Percentiles rank a stretch among this genome's conserved stretches.
Conservation (phyloP, 2,797 vertebrate genomes). For the Astyanax mexicanus region DNA sequence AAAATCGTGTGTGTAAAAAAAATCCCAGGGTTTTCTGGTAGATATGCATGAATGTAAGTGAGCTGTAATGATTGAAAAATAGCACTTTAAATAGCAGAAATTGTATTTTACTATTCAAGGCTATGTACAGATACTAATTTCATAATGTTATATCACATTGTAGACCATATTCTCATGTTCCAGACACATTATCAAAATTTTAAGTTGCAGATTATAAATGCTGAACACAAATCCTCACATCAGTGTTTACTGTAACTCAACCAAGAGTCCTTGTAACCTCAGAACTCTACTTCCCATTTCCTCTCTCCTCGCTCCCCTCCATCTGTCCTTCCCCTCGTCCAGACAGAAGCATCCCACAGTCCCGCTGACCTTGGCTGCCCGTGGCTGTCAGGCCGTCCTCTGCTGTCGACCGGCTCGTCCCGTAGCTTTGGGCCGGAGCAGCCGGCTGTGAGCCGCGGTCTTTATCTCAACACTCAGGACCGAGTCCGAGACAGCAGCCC, state of each 20-base stretch:
- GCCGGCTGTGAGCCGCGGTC: background rate
- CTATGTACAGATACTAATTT: too few relatives aligned
- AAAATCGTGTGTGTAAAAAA: too few relatives aligned
- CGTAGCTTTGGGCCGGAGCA: background rate
- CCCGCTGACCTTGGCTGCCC: conserved; percentile 27
- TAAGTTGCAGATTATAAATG: too few relatives aligned
- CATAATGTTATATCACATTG: too few relatives aligned
- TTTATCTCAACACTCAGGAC: background rate
- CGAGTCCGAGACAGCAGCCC: background rate
- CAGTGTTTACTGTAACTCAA: background rate
- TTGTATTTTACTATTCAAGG: too few relatives aligned
- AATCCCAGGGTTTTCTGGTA: too few relatives aligned
- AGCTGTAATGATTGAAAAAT: too few relatives aligned
- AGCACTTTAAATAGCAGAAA: too few relatives aligned
- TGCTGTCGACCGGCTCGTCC: background rate
- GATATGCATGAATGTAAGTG: too few relatives aligned
- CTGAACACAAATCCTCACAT: too few relatives aligned
- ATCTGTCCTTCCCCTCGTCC: conserved; percentile 10
- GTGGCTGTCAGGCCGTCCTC: conserved; percentile 12
- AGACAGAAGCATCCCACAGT: conserved; percentile 24
- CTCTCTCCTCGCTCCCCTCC: conserved; percentile 5
- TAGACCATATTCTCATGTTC: too few relatives aligned
- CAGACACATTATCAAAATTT: too few relatives aligned
- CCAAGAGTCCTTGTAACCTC: background rate
- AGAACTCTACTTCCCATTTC: background rate